phyloP scores from a whole-genome alignment of 2,888 invertebrate species.

The Megastigmus dorsalis region DNA sequence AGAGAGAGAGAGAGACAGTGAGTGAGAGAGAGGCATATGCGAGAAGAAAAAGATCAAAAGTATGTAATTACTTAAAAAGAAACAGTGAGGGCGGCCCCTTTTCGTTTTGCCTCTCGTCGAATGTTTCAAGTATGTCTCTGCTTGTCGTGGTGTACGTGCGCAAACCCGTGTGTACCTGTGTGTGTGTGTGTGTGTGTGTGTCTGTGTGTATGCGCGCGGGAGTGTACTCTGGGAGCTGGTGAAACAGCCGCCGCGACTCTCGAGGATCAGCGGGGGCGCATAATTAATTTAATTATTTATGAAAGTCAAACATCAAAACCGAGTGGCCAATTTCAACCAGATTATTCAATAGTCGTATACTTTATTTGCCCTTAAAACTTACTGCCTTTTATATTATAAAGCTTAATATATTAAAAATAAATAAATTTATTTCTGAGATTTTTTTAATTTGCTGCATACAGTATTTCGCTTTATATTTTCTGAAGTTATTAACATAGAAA shows the following conservation, averaged over 20 bases:
- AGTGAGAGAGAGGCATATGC: background rate
- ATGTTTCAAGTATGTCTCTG: background rate
- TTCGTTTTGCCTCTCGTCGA: background rate
- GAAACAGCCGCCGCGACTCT: background rate
- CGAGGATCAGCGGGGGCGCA: background rate
- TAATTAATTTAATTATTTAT: conserved; percentile 50
- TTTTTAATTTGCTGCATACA: too few relatives aligned
- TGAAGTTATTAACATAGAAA: too few relatives aligned
- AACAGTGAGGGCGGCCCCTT: background rate
- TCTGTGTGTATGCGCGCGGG: background rate
- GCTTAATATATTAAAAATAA: too few relatives aligned
- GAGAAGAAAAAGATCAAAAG: conserved; percentile 44
- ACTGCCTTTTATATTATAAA: too few relatives aligned
- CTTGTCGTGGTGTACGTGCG: background rate
- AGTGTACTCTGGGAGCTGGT: too few relatives aligned
- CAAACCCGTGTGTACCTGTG: background rate
- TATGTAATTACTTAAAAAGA: conserved; percentile 53
- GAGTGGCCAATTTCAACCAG: conserved; percentile 29
- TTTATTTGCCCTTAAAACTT: background rate
- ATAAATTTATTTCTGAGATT: too few relatives aligned
- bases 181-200: background rate
- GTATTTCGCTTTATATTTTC: too few relatives aligned
- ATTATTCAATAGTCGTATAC: background rate
- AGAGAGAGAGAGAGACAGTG: background rate
- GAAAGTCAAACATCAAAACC: conserved; percentile 36